Evolutionary conservation across 1,140 invertebrate species (phyloP).

Genomic region (Monomorium pharaonis): DNA sequence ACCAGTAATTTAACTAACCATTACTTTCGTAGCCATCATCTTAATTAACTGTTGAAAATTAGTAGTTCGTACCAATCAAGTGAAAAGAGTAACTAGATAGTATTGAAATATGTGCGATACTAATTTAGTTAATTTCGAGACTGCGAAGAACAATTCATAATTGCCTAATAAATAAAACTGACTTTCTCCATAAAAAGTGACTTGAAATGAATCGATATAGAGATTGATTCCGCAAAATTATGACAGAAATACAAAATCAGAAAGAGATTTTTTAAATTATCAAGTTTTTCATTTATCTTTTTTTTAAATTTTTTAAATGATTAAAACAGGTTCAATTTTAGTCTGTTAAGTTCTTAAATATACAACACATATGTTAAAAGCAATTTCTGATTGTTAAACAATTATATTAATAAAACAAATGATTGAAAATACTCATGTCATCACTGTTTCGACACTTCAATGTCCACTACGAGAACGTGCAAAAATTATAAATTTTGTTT

Average conservation of each 20-base stretch:
- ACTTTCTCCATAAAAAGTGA: background rate
- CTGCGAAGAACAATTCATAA: background rate
- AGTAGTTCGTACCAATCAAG: background rate
- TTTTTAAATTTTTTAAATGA: too few species aligned
- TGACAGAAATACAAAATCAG: background rate
- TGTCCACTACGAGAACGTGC: too few species aligned
- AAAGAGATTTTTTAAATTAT: background rate
- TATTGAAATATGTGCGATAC: background rate
- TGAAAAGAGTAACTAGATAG: background rate
- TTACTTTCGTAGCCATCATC: background rate
- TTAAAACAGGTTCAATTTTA: too few species aligned
- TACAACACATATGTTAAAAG: too few species aligned
- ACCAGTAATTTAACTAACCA: background rate
- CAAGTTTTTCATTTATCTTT: background rate
- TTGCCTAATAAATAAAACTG: background rate
- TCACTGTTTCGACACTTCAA: too few species aligned
- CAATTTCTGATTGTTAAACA: too few species aligned
- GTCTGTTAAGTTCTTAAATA: too few species aligned
- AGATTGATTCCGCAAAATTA: background rate
- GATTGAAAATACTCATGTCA: too few species aligned
- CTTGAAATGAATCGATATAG: background rate
- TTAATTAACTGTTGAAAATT: background rate
- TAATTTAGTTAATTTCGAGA: background rate
- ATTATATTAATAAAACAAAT: too few species aligned
- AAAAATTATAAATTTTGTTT: too few species aligned